phyloP scores from a whole-genome alignment of 2,797 vertebrate species.

The Phaenicophaeus curvirostris region DNA sequence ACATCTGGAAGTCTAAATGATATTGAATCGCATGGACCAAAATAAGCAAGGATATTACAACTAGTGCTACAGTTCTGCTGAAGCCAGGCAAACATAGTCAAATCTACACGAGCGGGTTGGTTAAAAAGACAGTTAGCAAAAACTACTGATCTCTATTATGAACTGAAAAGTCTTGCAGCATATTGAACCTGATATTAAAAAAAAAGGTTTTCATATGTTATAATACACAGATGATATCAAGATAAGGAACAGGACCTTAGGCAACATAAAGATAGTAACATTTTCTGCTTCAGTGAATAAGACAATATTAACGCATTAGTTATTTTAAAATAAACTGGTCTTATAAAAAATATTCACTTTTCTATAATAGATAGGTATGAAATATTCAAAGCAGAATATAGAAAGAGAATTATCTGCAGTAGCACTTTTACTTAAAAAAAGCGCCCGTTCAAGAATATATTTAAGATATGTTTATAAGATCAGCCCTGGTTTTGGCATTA shows the following conservation, averaged over 20 bases:
- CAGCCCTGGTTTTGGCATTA: neutral
- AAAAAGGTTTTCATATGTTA: neutral
- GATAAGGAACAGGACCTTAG: neutral
- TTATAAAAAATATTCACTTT: neutral
- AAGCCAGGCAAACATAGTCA: neutral
- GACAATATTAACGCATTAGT: neutral
- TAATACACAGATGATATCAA: neutral
- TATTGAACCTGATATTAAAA: neutral
- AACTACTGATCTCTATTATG: neutral
- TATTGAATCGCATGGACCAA: neutral
- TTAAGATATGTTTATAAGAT: neutral
- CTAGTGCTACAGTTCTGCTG: neutral
- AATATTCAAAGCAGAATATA: conserved; percentile 1
- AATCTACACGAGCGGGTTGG: neutral
- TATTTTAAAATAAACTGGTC: conserved; percentile 14
- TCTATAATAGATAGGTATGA: neutral
- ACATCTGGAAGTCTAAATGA: neutral
- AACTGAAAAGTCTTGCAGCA: neutral
- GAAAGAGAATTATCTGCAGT: neutral
- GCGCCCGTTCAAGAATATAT: neutral
- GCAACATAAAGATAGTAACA: neutral
- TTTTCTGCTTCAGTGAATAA: conserved; percentile 24
- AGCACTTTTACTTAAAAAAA: neutral
- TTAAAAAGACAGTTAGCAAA: neutral
- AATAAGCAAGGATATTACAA: neutral